A percentile compares a stretch with the other conserved stretches of the same genome.
These are phyloP conservation scores for Alces alces DNA, from an alignment of 2,113 vertebrate species.

Conservation along the genomic window DNA sequence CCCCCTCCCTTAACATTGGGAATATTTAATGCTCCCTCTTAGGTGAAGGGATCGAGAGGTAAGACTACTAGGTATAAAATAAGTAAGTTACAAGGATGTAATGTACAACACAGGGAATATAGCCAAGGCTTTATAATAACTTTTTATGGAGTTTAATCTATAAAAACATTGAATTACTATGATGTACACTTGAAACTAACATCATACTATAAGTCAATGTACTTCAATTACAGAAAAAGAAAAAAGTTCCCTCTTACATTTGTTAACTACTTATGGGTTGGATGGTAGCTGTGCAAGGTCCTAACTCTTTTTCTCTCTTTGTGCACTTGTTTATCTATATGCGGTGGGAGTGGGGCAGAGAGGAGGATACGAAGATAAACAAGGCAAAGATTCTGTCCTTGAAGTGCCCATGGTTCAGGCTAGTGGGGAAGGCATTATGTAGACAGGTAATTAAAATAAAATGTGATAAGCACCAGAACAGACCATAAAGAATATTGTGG, in stretches of 20 bases:
- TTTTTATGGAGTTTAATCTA: background rate
- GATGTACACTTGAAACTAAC: background rate
- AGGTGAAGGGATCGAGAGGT: background rate
- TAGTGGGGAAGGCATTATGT: background rate
- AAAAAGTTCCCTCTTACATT: background rate
- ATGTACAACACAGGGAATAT: background rate
- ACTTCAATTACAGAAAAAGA: background rate
- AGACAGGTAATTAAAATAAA: constrained; percentile 59
- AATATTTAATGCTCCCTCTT: background rate
- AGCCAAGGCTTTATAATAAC: background rate
- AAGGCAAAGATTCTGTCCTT: constrained; percentile 22
- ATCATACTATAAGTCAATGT: background rate
- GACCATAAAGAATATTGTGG: background rate
- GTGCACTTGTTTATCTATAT: background rate
- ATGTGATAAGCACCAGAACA: constrained; percentile 8
- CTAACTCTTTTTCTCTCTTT: background rate
- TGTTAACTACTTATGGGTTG: background rate
- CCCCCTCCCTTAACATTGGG: background rate
- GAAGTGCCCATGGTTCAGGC: background rate
- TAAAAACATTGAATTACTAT: background rate
- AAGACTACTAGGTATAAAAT: background rate
- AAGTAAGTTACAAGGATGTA: background rate
- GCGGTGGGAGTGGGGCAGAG: background rate
- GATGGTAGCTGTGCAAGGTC: background rate
- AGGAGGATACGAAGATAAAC: background rate